Evolutionary conservation across 53 echinoderm and acorn worm species (phyloP).

Genomic region (Hippasteria phrygiana): DNA sequence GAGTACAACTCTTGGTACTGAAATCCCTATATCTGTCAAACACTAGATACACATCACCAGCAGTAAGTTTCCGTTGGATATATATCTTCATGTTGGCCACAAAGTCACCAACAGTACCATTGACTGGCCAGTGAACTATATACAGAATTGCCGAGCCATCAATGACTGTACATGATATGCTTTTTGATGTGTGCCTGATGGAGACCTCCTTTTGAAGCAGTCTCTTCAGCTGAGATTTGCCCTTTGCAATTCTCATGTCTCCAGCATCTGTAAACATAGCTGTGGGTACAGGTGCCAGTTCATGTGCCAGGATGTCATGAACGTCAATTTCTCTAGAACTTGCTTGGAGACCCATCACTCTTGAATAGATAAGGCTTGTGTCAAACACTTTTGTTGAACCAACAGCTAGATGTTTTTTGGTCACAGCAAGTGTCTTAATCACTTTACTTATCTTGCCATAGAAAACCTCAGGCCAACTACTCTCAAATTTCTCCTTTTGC

Average conservation of each 20-base stretch:
- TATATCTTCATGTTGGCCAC: conserved; percentile 46
- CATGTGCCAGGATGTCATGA: conserved; percentile 32
- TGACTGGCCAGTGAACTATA: conserved; percentile 57
- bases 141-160: no score
- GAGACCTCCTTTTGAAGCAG: no score
- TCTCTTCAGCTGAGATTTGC: no score
- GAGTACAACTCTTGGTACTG: no score
- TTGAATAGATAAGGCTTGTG: conserved; percentile 56
- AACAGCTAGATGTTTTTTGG: background rate
- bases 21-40: no score
- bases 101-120: conserved; percentile 39
- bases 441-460: conserved; percentile 31
- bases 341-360: no score
- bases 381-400: conserved; percentile 26
- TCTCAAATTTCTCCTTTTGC: no score
- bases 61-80: conserved; percentile 7
- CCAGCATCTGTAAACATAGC: no score
- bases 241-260: conserved; percentile 42
- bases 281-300: conserved; percentile 57
- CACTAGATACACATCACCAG: conserved; percentile 57
- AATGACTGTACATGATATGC: no score
- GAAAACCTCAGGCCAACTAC: no score
- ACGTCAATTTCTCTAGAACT: conserved; percentile 29
- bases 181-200: no score
- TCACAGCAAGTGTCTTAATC: conserved; percentile 25